phyloP scores from a whole-genome alignment of 2,113 vertebrate species.

The Mystacornis crossleyi region DNA sequence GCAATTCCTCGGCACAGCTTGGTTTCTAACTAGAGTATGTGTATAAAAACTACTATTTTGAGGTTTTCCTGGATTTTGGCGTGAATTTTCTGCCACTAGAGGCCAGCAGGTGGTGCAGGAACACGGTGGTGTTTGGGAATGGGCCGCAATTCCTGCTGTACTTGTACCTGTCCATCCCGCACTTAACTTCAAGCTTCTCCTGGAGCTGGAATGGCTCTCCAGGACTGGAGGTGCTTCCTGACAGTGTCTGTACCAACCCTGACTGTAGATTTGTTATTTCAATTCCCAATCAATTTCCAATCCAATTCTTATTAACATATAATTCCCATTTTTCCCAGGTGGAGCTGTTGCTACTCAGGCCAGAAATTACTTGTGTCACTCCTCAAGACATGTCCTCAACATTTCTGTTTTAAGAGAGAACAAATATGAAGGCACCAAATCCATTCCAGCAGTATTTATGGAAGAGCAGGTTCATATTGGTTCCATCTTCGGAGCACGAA shows the following conservation, averaged over 20 bases:
- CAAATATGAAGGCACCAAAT: not conserved
- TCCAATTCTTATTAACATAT: not conserved
- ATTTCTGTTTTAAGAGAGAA: not conserved
- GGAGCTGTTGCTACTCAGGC: not conserved
- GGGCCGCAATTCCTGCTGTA: accelerated
- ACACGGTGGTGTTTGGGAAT: accelerated
- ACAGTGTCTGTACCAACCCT: not conserved
- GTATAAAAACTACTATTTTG: accelerated
- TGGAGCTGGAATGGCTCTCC: not conserved
- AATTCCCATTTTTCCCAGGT: not conserved
- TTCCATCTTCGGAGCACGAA: not conserved
- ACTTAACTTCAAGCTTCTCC: not conserved
- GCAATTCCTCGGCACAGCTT: not conserved
- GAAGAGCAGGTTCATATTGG: not conserved
- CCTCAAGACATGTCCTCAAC: not conserved
- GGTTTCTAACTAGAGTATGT: not conserved
- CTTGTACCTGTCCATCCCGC: accelerated
- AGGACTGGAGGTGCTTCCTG: not conserved
- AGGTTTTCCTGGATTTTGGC: not conserved
- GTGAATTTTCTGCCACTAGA: not conserved
- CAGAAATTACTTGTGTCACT: not conserved
- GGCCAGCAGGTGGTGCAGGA: slow-evolving; percentile 40
- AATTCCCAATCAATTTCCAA: not conserved
- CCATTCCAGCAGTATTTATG: not conserved
- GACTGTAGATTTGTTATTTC: not conserved